Base-by-base conservation (phyloP, 2,113 vertebrate species). In the Ploceus nigricollis region DNA sequence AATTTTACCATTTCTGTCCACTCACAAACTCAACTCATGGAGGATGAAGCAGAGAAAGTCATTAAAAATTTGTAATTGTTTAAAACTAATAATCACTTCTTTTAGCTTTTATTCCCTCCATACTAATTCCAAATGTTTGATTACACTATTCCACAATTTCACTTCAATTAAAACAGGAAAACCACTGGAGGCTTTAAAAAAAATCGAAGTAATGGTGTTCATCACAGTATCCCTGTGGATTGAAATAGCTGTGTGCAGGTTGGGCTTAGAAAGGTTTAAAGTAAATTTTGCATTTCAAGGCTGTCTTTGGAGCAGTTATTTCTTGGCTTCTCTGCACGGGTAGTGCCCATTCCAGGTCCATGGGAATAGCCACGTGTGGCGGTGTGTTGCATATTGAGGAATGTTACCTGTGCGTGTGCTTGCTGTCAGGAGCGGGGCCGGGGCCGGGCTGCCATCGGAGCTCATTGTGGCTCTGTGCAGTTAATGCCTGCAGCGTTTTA, bases 101-200 rank as follows among this genome's bases (percentile, higher is more conserved):
- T 80, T 77, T 58, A 25, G 10, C 64, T 80, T 91, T 85, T 40
- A 53, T 24, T 66, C n/a, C 10, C 53, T 21, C 17, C 37, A 7
- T 64, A 56, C 47, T 86, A 86, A 86, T 64, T 86, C 44, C 24
- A 12, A 80, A 42, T 86, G 79, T 88, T 94, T 92, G 87, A 77
- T 94, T 90, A 53, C 45, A 58, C 64, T 93, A 75, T 83, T 89
- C 64, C 47, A 81, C 39, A 35, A 37, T 92, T 93, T 86, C 64
- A 37, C 56, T 89, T 81, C 76, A 78, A 9, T 79, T 87, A 94
- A 85, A 84, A 39, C 30, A 58, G 57, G 60, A 93, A 90, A 90
- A 56, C 12, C 68, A 47, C n/a, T 0, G 3, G 54, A 66, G 68
- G 35, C 66, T 90, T 82, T 44, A 16, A 37, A 69, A 64, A n/a